phyloP scores from a whole-genome alignment of 2,888 invertebrate species.

The Tiphia femorata region DNA sequence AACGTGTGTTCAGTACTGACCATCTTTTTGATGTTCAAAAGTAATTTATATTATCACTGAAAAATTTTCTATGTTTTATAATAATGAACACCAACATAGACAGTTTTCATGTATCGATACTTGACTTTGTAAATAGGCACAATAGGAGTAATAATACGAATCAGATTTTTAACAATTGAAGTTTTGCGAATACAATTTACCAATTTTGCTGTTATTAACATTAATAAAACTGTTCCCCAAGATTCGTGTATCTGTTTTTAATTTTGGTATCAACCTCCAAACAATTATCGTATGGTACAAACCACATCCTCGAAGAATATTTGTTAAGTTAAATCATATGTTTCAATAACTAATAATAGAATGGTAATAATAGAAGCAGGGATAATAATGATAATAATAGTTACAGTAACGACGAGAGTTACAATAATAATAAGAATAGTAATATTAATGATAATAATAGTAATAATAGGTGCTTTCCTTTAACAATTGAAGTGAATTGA shows the following conservation, averaged over 20 bases:
- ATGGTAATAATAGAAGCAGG: conserved; percentile 9
- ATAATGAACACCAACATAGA: conserved; percentile 47
- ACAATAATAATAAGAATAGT: conserved; percentile 37
- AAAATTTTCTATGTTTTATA: conserved; percentile 30
- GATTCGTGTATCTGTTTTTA: conserved; percentile 1
- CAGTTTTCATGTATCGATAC: conserved; percentile 45
- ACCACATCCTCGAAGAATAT: conserved; percentile 21
- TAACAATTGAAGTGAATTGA: too few species aligned
- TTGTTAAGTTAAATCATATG: conserved; percentile 28
- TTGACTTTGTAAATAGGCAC: conserved; percentile 59
- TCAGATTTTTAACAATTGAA: conserved; percentile 25
- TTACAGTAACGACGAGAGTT: conserved; percentile 34
- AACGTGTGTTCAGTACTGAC: conserved; percentile 21
- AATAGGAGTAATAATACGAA: conserved; percentile 55
- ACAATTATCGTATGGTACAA: conserved; percentile 16
- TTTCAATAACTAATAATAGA: conserved; percentile 27
- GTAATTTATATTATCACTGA: conserved; percentile 20
- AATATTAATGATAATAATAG: conserved; percentile 32
- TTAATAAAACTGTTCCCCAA: background rate
- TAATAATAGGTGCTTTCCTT: too few species aligned
- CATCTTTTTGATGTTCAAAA: conserved; percentile 13
- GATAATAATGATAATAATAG: conserved; percentile 35
- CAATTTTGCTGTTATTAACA: conserved; percentile 5
- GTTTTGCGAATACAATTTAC: conserved; percentile 9
- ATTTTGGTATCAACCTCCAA: conserved; percentile 19